Conservation (phyloP, 2,888 invertebrate genomes). For the Drosophila leonis region DNA sequence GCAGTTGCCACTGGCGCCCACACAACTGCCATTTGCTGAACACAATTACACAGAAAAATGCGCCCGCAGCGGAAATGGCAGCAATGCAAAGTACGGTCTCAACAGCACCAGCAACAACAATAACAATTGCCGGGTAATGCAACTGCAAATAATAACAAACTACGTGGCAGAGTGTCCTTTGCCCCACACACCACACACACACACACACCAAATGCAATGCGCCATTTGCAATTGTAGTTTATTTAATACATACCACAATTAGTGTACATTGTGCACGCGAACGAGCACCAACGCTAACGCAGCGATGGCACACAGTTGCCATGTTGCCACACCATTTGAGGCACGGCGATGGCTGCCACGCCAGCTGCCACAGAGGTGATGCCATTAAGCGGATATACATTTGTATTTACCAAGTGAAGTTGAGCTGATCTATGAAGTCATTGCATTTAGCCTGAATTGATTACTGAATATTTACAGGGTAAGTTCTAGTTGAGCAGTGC, state of each 20-base stretch:
- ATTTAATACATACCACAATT: slow-evolving; percentile 78
- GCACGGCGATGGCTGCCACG: slow-evolving; percentile 42
- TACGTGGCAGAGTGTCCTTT: slow-evolving; percentile 47
- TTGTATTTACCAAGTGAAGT: slow-evolving; percentile 21
- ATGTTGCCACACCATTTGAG: slow-evolving; percentile 65
- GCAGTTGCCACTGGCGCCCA: slow-evolving; percentile 20
- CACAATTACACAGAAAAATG: slow-evolving; percentile 76
- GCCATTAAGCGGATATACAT: slow-evolving; percentile 48
- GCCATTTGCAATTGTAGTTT: slow-evolving; percentile 80
- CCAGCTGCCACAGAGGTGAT: slow-evolving; percentile 44
- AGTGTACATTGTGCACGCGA: slow-evolving; percentile 69
- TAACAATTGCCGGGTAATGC: slow-evolving; percentile 54
- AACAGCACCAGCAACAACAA: slow-evolving; percentile 38
- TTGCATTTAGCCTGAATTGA: neutral
- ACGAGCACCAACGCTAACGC: slow-evolving; percentile 23
- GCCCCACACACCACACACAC: slow-evolving; percentile 1
- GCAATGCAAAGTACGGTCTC: slow-evolving; percentile 59
- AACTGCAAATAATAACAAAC: slow-evolving; percentile 69
- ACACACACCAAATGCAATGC: slow-evolving; percentile 59
- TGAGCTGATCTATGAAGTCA: neutral
- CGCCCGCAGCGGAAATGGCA: slow-evolving; percentile 69
- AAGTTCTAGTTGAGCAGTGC: too few relatives aligned
- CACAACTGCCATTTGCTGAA: slow-evolving; percentile 38
- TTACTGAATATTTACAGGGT: neutral
- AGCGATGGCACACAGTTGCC: slow-evolving; percentile 29